Base-by-base conservation (phyloP, 1,140 invertebrate genomes). In the Eueides isabella region DNA sequence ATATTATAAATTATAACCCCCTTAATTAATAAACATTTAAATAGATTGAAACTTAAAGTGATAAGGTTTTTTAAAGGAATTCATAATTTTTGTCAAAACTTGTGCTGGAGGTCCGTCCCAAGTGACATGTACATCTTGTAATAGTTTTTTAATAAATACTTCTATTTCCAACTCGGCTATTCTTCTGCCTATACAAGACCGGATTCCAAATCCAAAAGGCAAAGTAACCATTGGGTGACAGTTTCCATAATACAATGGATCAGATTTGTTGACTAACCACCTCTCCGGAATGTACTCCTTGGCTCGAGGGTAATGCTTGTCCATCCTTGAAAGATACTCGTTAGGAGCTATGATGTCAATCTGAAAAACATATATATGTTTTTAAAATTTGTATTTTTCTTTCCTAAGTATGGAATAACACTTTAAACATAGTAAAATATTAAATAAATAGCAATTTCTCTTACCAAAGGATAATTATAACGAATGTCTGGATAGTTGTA, bases 161-260 rank as follows among this genome's bases (percentile, higher is more conserved):
- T 96, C 95, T 71, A 97, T 87, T 86, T 97, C 96, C 80, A 97
- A 91, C 83, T 96, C 95, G 2, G 96, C 96, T 76, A 97, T 95
- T 80, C 96, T 89, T 79, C 95, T 93, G 12, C 94, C 94, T 65
- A 94, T 92, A 76, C 94, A 95, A 68, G 91, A 94, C 70, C 95
- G 86, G 2, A 95, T 91, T 4, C 95, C 95, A 69, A 95, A 95
- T 0, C 95, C 95, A 81, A 96, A 96, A 0, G 95, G 95, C 44
- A 95, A 78, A 65, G 94, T 94, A 19, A 94, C 92, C 81, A 95
- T 95, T 1, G 94, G 94, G 74, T 94, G 93, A 29, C 92, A 79
- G 23, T 93, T 93, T 14, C 92, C 93, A 38, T 92, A 92, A 28
- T 92, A 90, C 7, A 93, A 62, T 6, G 88, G 84, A 75, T 90